A percentile compares a stretch with the other conserved stretches of the same genome.
Conservation (phyloP, 2,888 invertebrate species). For the Machimus rusticus region DNA sequence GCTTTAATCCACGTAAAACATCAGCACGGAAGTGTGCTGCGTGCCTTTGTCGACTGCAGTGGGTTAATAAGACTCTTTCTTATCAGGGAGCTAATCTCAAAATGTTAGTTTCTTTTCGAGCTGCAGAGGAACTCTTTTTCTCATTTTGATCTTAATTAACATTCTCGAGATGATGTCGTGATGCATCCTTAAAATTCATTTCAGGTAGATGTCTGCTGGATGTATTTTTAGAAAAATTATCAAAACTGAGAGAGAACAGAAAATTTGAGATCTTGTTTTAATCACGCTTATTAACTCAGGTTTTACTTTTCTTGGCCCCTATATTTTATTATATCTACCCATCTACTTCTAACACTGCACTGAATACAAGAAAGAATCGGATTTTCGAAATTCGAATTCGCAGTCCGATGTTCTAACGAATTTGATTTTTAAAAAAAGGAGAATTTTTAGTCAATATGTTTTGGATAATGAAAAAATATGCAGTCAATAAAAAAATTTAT, state of each 20-base stretch:
- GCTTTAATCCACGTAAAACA: neutral
- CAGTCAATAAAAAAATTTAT: too few relatives aligned
- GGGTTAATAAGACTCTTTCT: neutral
- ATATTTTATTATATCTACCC: too few relatives aligned
- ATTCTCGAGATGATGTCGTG: neutral
- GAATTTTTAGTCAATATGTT: too few relatives aligned
- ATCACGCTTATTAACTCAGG: neutral
- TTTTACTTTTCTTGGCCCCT: too few relatives aligned
- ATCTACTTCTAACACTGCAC: too few relatives aligned
- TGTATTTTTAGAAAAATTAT: neutral
- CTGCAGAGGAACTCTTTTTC: neutral
- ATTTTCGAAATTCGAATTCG: too few relatives aligned
- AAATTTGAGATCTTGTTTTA: neutral
- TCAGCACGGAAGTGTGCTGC: neutral
- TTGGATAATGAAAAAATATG: too few relatives aligned
- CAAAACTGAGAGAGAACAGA: neutral
- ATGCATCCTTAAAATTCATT: neutral
- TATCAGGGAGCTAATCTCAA: neutral
- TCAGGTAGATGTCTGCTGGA: neutral
- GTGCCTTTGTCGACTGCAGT: neutral
- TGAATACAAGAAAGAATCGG: too few relatives aligned
- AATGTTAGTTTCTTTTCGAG: neutral
- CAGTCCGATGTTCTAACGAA: too few relatives aligned
- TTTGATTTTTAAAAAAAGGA: too few relatives aligned
- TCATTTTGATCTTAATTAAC: neutral